Percentiles rank a stretch among this genome's conserved stretches.
These are phyloP conservation scores for Cladopsammia gracilis DNA, from an alignment of 64 coral and sea anemone genomes.

Conservation along the genomic window DNA sequence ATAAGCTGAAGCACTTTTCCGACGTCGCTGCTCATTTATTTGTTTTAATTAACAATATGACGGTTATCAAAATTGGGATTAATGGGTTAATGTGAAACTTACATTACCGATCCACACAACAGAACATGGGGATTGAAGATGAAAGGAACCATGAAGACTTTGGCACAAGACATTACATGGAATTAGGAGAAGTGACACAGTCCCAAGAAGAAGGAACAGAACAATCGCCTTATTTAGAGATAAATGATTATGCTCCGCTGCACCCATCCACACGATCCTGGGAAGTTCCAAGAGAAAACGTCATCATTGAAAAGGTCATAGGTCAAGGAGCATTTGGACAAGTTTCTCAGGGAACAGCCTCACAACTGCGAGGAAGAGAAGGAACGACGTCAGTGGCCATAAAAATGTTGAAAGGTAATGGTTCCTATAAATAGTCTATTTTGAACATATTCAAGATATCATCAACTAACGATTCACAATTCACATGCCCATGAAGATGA, in stretches of 20 bases:
- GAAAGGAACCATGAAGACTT: background rate
- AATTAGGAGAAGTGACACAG: background rate
- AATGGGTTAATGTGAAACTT: background rate
- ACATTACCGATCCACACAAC: too few relatives aligned
- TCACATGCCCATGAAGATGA: too few relatives aligned
- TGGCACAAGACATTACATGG: background rate
- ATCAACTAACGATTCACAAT: too few relatives aligned
- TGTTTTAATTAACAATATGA: too few relatives aligned
- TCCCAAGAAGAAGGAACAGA: background rate
- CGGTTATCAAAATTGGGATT: too few relatives aligned
- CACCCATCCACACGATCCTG: constrained; percentile 37
- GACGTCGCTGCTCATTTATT: too few relatives aligned
- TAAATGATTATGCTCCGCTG: constrained; percentile 16
- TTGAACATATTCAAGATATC: too few relatives aligned
- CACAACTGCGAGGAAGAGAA: background rate
- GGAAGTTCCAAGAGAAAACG: constrained; percentile 47
- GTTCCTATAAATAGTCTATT: background rate
- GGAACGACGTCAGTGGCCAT: constrained; percentile 26
- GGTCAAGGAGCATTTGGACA: constrained; percentile 52
- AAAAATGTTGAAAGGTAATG: constrained; percentile 48
- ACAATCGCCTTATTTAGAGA: background rate
- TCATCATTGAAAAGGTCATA: constrained; percentile 52
- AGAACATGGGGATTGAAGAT: background rate
- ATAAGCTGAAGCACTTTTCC: too few relatives aligned
- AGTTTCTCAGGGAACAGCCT: constrained; percentile 24